These are phyloP conservation scores for Carlito syrichta DNA, from an alignment of 2,113 vertebrate species.

Conservation along the genomic window DNA sequence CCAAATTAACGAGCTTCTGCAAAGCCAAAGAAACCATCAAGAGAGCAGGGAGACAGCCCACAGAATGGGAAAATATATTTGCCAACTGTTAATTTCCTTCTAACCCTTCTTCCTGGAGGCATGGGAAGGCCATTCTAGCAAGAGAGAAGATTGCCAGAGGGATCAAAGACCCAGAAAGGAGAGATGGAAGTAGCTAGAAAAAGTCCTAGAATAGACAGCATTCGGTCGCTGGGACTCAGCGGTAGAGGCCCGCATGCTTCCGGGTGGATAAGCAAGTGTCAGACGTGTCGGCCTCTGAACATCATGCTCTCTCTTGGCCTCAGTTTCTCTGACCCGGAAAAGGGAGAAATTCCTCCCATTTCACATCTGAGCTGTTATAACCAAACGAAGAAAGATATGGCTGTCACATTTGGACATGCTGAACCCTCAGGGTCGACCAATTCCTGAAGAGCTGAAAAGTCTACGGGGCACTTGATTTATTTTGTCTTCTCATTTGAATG, in stretches of 20 bases:
- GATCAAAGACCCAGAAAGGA: rapidly evolving
- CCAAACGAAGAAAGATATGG: rapidly evolving
- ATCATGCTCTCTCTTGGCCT: neutral
- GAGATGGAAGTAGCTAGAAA: neutral
- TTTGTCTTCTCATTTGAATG: neutral
- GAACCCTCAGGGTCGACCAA: rapidly evolving
- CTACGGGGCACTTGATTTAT: neutral
- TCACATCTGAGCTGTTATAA: rapidly evolving
- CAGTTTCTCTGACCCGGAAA: neutral
- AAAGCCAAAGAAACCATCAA: no score
- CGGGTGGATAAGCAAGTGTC: neutral
- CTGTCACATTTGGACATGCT: neutral
- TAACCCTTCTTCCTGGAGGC: neutral
- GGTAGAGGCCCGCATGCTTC: no score
- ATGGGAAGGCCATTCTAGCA: neutral
- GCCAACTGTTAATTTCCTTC: neutral
- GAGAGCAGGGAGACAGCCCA: no score
- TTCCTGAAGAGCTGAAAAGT: neutral
- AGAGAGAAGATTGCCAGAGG: neutral
- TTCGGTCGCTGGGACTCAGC: rapidly evolving
- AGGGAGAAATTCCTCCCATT: neutral
- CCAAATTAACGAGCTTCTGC: no score
- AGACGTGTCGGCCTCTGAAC: no score
- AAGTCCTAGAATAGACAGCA: neutral
- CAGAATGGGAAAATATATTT: no score